These are phyloP conservation scores for Zoanthus gigantus DNA, from an alignment of 92 coral and sea anemone species.

Conservation along the genomic window DNA sequence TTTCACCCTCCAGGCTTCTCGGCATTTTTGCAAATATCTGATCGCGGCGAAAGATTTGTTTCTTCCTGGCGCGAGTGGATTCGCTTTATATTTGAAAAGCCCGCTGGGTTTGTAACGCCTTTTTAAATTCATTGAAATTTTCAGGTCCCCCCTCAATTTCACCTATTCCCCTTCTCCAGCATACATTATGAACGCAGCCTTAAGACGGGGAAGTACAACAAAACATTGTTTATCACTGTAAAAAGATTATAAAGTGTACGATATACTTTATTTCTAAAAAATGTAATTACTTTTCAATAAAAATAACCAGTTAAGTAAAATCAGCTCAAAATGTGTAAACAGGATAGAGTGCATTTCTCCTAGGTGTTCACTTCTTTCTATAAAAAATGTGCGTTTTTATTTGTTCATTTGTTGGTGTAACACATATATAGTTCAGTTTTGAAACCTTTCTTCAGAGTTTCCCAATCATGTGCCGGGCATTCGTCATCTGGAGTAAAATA, in stretches of 20 bases:
- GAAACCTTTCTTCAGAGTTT: slow-evolving; percentile 40
- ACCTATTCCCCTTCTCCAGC: not conserved
- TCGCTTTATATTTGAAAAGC: not conserved
- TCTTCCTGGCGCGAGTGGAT: not conserved
- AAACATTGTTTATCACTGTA: slow-evolving; percentile 35
- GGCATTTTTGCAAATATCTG: slow-evolving; percentile 16
- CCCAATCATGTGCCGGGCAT: slow-evolving; percentile 48
- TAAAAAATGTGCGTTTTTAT: too few relatives aligned
- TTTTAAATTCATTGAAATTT: not conserved
- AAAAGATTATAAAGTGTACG: slow-evolving; percentile 7
- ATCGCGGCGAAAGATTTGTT: slow-evolving; percentile 9
- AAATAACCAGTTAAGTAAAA: too few relatives aligned
- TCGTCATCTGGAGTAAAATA: slow-evolving; percentile 50
- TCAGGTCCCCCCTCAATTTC: not conserved
- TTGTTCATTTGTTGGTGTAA: too few relatives aligned
- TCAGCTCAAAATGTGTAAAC: too few relatives aligned
- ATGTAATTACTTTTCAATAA: not conserved
- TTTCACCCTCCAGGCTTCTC: slow-evolving; percentile 16
- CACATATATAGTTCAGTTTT: slow-evolving; percentile 32
- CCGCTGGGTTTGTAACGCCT: not conserved
- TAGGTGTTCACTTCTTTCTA: too few relatives aligned
- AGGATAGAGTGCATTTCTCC: too few relatives aligned
- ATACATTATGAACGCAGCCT: not conserved
- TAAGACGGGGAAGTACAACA: slow-evolving; percentile 21
- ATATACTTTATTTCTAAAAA: slow-evolving; percentile 36